Conservation (phyloP, 2,797 vertebrate genomes). For the Lycodopsis pacificus region DNA sequence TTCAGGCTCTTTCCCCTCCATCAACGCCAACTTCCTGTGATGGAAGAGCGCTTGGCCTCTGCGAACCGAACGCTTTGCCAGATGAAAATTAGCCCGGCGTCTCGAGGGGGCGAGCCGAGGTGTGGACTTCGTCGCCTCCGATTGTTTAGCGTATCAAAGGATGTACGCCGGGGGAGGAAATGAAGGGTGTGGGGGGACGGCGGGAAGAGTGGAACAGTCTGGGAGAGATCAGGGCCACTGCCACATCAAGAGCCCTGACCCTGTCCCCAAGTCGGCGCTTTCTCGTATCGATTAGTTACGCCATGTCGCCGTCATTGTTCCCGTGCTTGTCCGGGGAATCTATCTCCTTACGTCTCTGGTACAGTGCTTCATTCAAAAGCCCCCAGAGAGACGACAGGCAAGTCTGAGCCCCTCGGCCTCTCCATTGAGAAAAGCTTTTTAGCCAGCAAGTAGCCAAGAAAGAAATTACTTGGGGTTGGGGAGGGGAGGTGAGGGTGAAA, state of each 20-base stretch:
- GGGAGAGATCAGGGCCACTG: conserved; percentile 18
- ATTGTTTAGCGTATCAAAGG: conserved; percentile 78
- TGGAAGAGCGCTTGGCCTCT: not conserved
- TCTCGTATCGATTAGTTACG: conserved; percentile 77
- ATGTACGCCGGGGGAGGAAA: conserved; percentile 67
- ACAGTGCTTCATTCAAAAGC: conserved; percentile 57
- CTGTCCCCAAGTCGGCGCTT: conserved; percentile 46
- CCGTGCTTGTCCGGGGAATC: conserved; percentile 66
- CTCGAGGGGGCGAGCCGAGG: conserved; percentile 54
- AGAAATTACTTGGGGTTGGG: conserved; percentile 56
- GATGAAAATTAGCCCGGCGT: conserved; percentile 45
- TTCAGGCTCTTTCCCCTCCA: conserved; percentile 38
- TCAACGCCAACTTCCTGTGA: conserved; percentile 22
- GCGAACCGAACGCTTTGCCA: conserved; percentile 22
- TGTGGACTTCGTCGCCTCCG: conserved; percentile 63
- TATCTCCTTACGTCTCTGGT: conserved; percentile 50
- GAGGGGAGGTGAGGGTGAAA: conserved; percentile 33
- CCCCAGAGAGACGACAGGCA: conserved; percentile 60
- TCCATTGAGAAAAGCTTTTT: conserved; percentile 70
- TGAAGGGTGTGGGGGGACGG: conserved; percentile 63
- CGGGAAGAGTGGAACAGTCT: conserved; percentile 32
- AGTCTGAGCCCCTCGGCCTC: conserved; percentile 60
- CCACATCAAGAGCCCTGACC: conserved; percentile 48
- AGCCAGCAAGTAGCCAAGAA: conserved; percentile 60
- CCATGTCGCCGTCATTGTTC: conserved; percentile 76